Evolutionary conservation across 1,140 invertebrate genomes (phyloP).

Genomic region (Lordiphosa mommai): DNA sequence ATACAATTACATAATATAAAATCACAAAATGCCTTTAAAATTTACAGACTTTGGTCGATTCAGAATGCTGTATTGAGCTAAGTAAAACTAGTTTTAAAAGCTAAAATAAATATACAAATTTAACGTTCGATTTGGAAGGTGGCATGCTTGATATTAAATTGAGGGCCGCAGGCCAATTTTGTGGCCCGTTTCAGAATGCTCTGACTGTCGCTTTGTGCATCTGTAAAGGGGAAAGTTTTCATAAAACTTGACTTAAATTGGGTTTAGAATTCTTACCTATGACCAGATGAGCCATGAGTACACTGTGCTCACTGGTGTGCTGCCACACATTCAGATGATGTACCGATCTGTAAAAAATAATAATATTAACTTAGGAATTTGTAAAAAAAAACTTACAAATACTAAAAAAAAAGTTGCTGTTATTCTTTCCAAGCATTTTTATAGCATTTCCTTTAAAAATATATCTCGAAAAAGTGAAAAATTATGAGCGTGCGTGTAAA

Average conservation of each 20-base stretch:
- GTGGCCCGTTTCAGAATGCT: conserved; percentile 81
- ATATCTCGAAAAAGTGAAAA: too few species aligned
- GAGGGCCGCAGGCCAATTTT: conserved; percentile 79
- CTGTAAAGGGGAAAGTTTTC: conserved; percentile 57
- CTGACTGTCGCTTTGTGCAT: conserved; percentile 80
- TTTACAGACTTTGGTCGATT: conserved; percentile 43
- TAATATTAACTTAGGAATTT: too few species aligned
- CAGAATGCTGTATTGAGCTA: neutral
- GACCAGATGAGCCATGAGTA: conserved; percentile 87
- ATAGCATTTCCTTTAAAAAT: too few species aligned
- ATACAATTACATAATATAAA: conserved; percentile 20
- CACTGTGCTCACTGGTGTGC: conserved; percentile 86
- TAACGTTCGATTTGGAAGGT: conserved; percentile 83
- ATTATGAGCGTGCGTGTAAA: too few species aligned
- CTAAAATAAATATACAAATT: conserved; percentile 21
- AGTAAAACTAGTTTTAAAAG: neutral
- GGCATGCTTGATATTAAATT: conserved; percentile 82
- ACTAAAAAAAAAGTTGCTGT: too few species aligned
- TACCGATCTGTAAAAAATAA: conserved; percentile 81
- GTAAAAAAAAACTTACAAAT: too few species aligned
- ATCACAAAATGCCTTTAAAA: conserved; percentile 38
- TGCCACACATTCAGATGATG: conserved; percentile 92
- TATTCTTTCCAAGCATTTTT: too few species aligned
- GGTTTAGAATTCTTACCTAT: conserved; percentile 82
- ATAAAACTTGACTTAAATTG: neutral